Evolutionary conservation across 2,113 vertebrate genomes (phyloP).

Genomic region (Clarias macrocephalus): DNA sequence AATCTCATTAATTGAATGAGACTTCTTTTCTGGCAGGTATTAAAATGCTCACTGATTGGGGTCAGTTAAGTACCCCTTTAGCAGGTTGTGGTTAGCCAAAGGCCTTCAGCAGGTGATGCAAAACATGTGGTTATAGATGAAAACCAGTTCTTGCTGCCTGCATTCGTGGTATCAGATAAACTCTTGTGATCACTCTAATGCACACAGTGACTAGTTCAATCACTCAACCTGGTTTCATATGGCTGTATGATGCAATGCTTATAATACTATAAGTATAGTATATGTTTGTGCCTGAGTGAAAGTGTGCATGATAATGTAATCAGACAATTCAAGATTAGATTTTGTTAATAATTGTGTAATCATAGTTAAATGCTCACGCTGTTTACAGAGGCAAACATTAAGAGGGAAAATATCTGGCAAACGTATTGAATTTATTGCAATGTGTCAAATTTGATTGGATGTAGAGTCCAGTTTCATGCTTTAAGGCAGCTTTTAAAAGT

Average conservation of each 20-base stretch:
- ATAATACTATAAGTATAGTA: constrained; percentile 3
- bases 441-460: neutral
- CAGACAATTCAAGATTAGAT: neutral
- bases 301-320: neutral
- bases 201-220: constrained; percentile 39
- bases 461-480: neutral
- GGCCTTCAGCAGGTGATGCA: constrained; percentile 48
- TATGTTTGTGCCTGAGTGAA: neutral
- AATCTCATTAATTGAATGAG: constrained; percentile 48
- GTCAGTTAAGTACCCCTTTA: constrained; percentile 49
- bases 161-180: constrained; percentile 49
- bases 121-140: constrained; percentile 56
- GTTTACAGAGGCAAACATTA: neutral
- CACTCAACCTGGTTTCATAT: constrained; percentile 27
- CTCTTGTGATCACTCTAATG: constrained; percentile 43
- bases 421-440: neutral
- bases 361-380: constrained; percentile 7
- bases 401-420: neutral
- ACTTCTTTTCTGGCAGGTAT: constrained; percentile 45
- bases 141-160: constrained; percentile 46
- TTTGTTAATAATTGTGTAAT: constrained; percentile 18
- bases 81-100: constrained; percentile 30
- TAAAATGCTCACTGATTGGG: constrained; percentile 52
- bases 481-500: neutral
- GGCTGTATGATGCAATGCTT: constrained; percentile 33